Base-by-base conservation (phyloP, 1,140 invertebrate genomes). In the Ctenoplectra terminalis region DNA sequence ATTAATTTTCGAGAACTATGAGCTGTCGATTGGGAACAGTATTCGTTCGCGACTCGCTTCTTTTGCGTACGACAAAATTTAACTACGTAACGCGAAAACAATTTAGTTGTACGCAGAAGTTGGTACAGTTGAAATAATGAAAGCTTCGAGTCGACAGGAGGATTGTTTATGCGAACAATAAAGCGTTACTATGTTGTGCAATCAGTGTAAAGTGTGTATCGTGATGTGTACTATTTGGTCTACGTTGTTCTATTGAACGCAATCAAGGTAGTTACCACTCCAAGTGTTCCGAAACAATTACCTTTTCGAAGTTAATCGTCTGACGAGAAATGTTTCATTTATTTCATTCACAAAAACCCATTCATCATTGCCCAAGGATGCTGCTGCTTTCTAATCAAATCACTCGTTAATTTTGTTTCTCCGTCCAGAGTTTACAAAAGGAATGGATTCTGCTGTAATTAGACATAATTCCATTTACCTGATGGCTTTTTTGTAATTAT, bases 271-370 rank as follows among this genome's bases (percentile, higher is more conserved):
- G 40, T 72, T 72, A 60, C 52, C 54, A 23, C 37, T 17, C 20
- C 54, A 31, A 31, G 56, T 60, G 71, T 60, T 73, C 29, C 54
- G 37, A 20, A 29, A 58, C 56, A 73, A 73, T 73, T 60, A 54
- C 56, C 71, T 54, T 46, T 34, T 60, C 40, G 20, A 46, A 60
- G 54, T 73, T 73, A 73, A 73, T 73, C 71, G 71, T n/a, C 29
- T 46, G 40, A 31, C 29, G 26, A 31, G 40, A 58, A 46, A 20
- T 43, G 40, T 73, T 73, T 48, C 37, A 15, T 9, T 60, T 17
- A 40, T 73, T 73, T 73, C 71, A 60, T 73, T 73, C 56, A 43
- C 20, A 31, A 17, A 31, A 34, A 23, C 26, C n/a, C 20, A 48
- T 60, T 73, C 29, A n/a, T 1, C 20, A 23, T 8, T 29, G 20